Base-by-base conservation (phyloP, 53 echinoderm and acorn worm genomes). In the Paelopatides confundens region DNA sequence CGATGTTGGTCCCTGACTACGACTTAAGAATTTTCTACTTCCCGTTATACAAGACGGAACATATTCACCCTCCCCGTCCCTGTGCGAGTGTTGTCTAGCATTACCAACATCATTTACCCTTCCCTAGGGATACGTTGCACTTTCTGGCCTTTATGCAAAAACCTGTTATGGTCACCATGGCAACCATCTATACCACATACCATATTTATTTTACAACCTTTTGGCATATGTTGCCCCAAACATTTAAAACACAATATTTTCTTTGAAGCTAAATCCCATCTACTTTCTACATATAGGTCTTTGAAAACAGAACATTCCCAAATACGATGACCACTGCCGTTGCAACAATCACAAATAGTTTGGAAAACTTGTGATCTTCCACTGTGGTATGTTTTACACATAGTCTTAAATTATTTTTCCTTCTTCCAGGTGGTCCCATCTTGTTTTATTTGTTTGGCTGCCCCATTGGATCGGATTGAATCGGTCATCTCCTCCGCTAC, bases 191-290 rank as follows among this genome's bases (percentile, higher is more conserved):
- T 77, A 2, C 40, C 30, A 49, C 77, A 77, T 1, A 26, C 2
- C 49, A 77, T 77, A 8, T 49, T n/a, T 48, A 48, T 24, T 46
- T 27, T 46, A 26, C 47, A 77, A 2, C 47, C 40, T 2, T 77
- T 77, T 2, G 77, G 21, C 24, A 77, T 47, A 26, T 77, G 77
- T n/a, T 12, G 5, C 51, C 77, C 77, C 12, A 77, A 77, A 49
- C 77, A 77, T 38, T 27, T 77, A 24, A 77, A 58, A 69, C 77
- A 77, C 49, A 77, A 49, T 29, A 47, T 49, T 5, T 77, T 47
- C 30, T 77, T 5, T 5, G 12, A n/a, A 2, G 48, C 50, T 21
- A 77, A n/a, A 1, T 77, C 77, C 77, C 77, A 43, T 23, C 77
- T 48, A 23, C 6, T 14, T 18, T 77, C 50, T 23, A 77, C 49